Evolutionary conservation across 2,113 vertebrate genomes (phyloP).

Genomic region (Zapus hudsonius): DNA sequence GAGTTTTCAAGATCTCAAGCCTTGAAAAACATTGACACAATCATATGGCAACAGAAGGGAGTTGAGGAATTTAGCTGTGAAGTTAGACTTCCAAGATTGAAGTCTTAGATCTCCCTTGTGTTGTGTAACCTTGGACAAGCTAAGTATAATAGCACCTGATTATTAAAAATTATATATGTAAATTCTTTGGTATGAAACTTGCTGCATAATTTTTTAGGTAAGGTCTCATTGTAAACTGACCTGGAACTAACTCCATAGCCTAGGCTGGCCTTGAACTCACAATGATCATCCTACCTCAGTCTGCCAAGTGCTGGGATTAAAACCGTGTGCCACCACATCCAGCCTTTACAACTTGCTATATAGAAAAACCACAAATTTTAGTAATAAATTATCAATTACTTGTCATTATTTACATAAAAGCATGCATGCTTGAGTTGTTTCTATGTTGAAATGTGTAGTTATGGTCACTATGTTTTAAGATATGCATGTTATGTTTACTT

Average conservation of each 20-base stretch:
- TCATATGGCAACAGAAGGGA: background rate
- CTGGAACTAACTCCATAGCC: no score
- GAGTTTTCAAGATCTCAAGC: background rate
- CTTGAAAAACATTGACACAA: background rate
- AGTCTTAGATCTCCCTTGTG: background rate
- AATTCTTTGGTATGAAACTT: background rate
- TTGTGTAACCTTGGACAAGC: background rate
- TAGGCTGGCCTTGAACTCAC: no score
- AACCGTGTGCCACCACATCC: no score
- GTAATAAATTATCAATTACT: background rate
- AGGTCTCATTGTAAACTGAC: no score
- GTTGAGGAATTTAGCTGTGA: background rate
- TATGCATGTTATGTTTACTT: background rate
- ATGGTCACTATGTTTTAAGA: background rate
- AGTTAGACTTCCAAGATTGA: background rate
- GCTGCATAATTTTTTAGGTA: background rate
- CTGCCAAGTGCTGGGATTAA: no score
- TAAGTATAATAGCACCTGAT: background rate
- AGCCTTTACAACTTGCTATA: background rate
- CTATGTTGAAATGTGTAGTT: background rate
- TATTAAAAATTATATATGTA: background rate
- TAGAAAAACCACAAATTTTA: background rate
- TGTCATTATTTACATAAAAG: background rate
- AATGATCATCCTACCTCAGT: no score
- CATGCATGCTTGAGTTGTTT: background rate